These are phyloP conservation scores for Drosophila nigritarsus DNA, from an alignment of 2,888 invertebrate genomes.

Conservation along the genomic window DNA sequence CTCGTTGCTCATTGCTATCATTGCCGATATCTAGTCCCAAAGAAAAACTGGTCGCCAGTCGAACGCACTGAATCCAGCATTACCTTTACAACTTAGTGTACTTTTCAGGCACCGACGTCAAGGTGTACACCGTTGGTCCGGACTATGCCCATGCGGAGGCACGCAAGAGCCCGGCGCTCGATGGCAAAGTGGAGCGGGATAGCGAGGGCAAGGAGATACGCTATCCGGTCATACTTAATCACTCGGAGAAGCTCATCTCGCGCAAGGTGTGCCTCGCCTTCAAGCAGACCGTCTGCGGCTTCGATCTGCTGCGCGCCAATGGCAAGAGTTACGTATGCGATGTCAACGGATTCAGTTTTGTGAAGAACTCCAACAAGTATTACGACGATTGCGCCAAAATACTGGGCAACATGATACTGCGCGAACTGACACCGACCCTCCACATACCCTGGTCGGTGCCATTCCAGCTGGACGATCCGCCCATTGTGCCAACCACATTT, in stretches of 20 bases:
- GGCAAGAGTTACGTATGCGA: slow-evolving; percentile 99
- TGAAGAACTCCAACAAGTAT: slow-evolving; percentile 99
- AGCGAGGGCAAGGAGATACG: slow-evolving; percentile 99
- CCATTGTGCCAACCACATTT: slow-evolving; percentile 99
- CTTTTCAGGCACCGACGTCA: slow-evolving; percentile 88
- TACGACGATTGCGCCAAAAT: slow-evolving; percentile 99
- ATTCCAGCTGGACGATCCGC: slow-evolving; percentile 98
- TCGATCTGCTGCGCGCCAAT: slow-evolving; percentile 98
- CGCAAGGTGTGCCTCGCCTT: slow-evolving; percentile 98
- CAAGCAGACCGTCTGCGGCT: slow-evolving; percentile 99
- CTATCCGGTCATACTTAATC: slow-evolving; percentile 98
- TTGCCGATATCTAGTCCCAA: slow-evolving; percentile 24
- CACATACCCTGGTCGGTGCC: slow-evolving; percentile 99
- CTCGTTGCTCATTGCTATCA: slow-evolving; percentile 33
- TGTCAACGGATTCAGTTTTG: slow-evolving; percentile 99
- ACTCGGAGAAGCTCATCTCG: slow-evolving; percentile 98
- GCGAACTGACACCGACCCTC: slow-evolving; percentile 96
- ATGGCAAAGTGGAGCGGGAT: slow-evolving; percentile 99
- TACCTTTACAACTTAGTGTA: slow-evolving; percentile 85
- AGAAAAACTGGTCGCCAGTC: slow-evolving; percentile 72
- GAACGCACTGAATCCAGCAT: slow-evolving; percentile 84
- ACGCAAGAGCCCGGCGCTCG: slow-evolving; percentile 98
- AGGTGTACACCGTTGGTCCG: slow-evolving; percentile 99
- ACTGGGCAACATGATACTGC: slow-evolving; percentile 97
- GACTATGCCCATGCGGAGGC: slow-evolving; percentile 99